Evolutionary conservation across 1,140 invertebrate species (phyloP), one percentile per base, ranked within the genome.

Genomic region (Zaprionus nigranus): DNA sequence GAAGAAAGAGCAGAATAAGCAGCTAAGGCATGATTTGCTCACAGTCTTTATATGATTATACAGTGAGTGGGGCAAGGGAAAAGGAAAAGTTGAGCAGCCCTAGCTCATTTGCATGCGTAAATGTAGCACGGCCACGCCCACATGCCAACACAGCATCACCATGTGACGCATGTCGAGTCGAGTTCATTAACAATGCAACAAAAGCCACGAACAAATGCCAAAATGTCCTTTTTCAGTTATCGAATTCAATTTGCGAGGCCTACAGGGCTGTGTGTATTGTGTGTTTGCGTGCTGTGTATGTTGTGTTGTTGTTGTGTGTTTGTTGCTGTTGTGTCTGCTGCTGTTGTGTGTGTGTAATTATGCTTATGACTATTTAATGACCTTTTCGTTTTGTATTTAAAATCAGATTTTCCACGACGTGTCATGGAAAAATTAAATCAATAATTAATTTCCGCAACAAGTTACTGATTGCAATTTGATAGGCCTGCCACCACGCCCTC

Each of bases 361-460:
- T 69, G 67, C 26, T 72, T 86, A 85, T 85, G 82, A 75, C 63
- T 85, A 72, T 85, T 85, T 79, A 85, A 85, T 85, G 78, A 66
- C 24, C 68, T 20, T 28, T 36, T 11, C 40, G 60, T 56, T 24
- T 20, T 40, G 56, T 54, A 75, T 75, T 71, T 75, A 71, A 72
- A 72, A 54, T 38, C 54, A 60, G 67, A 75, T 71, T 71, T 84
- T 78, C 38, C n/a, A 38, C 56, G 66, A 24, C 61, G 34, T 13
- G 17, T 24, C 24, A 38, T 65, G 34, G n/a, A 54, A 60, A 70
- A 78, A 74, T 24, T 34, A 28, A 82, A 85, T 86, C 82, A 86
- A 85, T 85, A 85, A 81, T 71, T 82, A 78, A 85, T 85, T 86
- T 85, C 63, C 75, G 82, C 82, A 81, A 85, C 79, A 85, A 79